Base-by-base conservation (phyloP, 2,888 invertebrate species). In the Eilema sororculum region DNA sequence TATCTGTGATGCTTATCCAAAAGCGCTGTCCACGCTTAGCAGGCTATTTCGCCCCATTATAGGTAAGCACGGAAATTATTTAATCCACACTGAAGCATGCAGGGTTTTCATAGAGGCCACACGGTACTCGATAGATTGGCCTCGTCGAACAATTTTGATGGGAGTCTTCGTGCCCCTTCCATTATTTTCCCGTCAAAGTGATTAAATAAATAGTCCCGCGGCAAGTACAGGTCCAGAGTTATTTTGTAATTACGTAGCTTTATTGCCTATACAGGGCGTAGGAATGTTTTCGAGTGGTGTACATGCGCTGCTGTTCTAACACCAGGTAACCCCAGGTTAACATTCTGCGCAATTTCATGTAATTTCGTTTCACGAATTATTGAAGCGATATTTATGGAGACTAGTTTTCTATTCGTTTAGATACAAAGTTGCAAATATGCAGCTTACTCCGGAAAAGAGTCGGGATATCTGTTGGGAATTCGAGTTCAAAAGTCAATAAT, bases 111-210 rank as follows among this genome's bases (percentile, higher is more conserved):
- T 89, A 88, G 87, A 78, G 75, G 82, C 77, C 83, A 89, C 89
- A 89, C 88, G 87, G 86, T 85, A 77, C 84, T 84, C 87, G 87
- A 91, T 90, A 92, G 90, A 91, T 89, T 85, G 88, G 88, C 87
- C 84, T 80, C 80, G 79, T 82, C 80, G 79, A 86, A 89, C 89
- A 88, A 89, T 91, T 90, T 89, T 89, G 92, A 91, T 89, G 89
- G 87, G 86, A 85, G 83, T 84, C 83, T 82, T 86, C 84, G 84
- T 83, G 83, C 85, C 83, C 81, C 87, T 86, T 84, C 90, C 91
- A 93, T 94, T 94, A 94, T 95, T 94, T 93, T 88, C 90, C 90
- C 91, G 93, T 93, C 94, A 95, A 93, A 94, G 93, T 94, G 93
- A 94, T 95, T 95, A 95, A 93, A 94, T 95, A 95, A 95, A 95